phyloP scores from a whole-genome alignment of 2,113 vertebrate genomes.

The Ictidomys tridecemlineatus region DNA sequence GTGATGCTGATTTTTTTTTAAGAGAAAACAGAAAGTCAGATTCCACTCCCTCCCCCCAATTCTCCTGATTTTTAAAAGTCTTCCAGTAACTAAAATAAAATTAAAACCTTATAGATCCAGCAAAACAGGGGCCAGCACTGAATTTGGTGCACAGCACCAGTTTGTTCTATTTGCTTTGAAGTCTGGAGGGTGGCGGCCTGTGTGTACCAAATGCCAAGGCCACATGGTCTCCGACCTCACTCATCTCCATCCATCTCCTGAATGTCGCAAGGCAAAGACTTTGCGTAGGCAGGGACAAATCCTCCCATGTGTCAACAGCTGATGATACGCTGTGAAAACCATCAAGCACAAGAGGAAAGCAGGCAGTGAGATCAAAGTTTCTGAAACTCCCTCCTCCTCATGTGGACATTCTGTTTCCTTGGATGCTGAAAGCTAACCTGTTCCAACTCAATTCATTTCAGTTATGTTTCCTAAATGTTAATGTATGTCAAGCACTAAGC shows the following conservation, averaged over 20 bases:
- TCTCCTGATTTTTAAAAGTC: neutral
- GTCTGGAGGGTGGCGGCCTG: neutral
- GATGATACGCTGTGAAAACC: neutral
- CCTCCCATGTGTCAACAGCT: neutral
- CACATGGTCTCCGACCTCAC: neutral
- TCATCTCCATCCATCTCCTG: neutral
- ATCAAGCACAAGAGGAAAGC: neutral
- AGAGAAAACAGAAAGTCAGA: conserved; percentile 36
- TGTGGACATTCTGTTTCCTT: neutral
- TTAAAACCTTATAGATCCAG: neutral
- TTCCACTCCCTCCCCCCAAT: neutral
- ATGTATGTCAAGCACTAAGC: neutral
- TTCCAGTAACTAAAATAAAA: conserved; percentile 16
- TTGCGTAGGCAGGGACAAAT: neutral
- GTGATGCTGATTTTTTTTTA: neutral
- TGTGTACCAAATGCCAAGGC: conserved; percentile 8
- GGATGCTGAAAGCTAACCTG: neutral
- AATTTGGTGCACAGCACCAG: accelerated
- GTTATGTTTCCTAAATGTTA: neutral
- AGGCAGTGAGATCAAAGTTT: neutral
- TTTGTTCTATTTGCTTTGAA: conserved; percentile 24
- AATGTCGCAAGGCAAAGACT: neutral
- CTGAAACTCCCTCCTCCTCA: neutral
- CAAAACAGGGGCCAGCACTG: neutral
- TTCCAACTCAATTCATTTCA: neutral